Base-by-base conservation (phyloP, 2,113 vertebrate species). In the Sapajus apella region DNA sequence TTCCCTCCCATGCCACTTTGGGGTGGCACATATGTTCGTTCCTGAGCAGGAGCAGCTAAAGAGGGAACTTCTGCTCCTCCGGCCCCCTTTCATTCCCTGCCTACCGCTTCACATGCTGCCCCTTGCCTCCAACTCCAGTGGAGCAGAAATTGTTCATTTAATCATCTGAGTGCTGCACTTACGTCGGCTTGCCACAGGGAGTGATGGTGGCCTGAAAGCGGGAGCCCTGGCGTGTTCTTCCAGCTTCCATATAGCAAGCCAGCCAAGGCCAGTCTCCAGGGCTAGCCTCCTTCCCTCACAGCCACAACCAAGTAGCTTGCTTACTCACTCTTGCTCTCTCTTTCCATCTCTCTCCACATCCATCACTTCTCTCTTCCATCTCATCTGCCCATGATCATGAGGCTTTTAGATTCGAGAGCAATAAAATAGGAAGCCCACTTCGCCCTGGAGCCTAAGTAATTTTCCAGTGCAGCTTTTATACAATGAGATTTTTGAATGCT, bases 221-320 rank as follows among this genome's bases (percentile, higher is more conserved):
- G n/a, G 23, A 45, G 21, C 4, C 40, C 47, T 50, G 56, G 18
- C 21, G 18, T 14, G 6, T 35, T 7, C 14, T 72, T 30, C 58
- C 35, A 40, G 40, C 23, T 8, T 45, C 55, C 2, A 0, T 0
- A 2, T 25, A 52, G 25, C 40, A 40, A 14, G 43, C 32, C 14
- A 6, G 43, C 50, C 32, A 43, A 27, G 20, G 56, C 21, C 16
- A 5, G 25, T 40, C 50, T 87, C 47, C 25, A 12, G 8, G 35
- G 50, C 47, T 64, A 4, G 1, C 21, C 66, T 68, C 55, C 17
- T 90, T 75, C 75, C 40, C 8, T 82, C 52, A 13, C 8, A 30
- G 82, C 21, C 23, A 68, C 8, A 79, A 37, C n/a, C 21, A 58
- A 8, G 40, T 50, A 27, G 21, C 50, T 20, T 13, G 0, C 25